Evolutionary conservation across 2,113 vertebrate genomes (phyloP).

Genomic region (Cyprinodon brontotheroides): DNA sequence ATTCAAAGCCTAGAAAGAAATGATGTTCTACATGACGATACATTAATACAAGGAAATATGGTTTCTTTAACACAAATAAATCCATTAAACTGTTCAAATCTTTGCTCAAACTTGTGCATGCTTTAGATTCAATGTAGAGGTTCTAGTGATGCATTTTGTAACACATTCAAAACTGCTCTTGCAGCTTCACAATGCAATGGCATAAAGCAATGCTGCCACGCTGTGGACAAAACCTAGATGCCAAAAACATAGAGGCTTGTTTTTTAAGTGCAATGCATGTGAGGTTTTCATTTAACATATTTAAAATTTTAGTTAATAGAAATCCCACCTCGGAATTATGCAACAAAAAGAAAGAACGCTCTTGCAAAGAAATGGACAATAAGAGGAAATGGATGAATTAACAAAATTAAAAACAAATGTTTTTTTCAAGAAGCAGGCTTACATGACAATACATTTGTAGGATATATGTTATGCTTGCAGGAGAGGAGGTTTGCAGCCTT

Average conservation of each 20-base stretch:
- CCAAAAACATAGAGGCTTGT: conserved; percentile 5
- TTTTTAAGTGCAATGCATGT: background rate
- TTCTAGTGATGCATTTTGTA: background rate
- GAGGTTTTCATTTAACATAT: background rate
- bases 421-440: background rate
- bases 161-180: background rate
- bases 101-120: background rate
- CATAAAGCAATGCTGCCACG: conserved; percentile 54
- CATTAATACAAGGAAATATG: background rate
- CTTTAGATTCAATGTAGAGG: background rate
- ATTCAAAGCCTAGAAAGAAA: background rate
- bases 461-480: background rate
- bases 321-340: background rate
- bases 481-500: background rate
- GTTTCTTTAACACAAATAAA: background rate
- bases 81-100: too few species aligned
- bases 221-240: conserved; percentile 50
- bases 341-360: background rate
- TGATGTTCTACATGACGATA: background rate
- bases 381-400: background rate
- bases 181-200: background rate
- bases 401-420: background rate
- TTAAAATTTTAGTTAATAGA: background rate
- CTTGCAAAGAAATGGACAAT: background rate
- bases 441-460: background rate